Percentiles rank a stretch among this genome's conserved stretches.
Evolutionary conservation across 2,797 vertebrate genomes (phyloP).

Genomic region (Anguilla anguilla): DNA sequence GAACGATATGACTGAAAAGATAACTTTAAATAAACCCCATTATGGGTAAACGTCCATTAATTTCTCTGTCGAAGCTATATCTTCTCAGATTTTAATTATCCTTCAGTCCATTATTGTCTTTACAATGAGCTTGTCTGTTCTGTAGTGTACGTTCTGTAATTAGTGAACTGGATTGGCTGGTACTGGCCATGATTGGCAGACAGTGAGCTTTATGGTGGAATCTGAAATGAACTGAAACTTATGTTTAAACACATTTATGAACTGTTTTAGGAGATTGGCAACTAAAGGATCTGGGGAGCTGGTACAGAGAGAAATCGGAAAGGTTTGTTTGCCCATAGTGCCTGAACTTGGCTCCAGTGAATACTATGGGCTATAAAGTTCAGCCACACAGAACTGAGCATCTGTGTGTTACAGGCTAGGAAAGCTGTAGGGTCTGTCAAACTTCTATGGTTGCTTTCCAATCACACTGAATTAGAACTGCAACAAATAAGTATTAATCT

Average conservation of each 20-base stretch:
- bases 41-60: slow-evolving; percentile 23
- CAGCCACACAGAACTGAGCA: too few species aligned
- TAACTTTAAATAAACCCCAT: slow-evolving; percentile 31
- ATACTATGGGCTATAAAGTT: too few species aligned
- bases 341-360: too few species aligned
- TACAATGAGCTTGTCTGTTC: background rate
- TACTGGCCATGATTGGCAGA: background rate
- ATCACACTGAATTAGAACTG: background rate
- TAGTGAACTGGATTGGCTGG: background rate
- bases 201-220: background rate
- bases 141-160: slow-evolving; percentile 8
- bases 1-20: slow-evolving; percentile 15
- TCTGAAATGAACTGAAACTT: background rate
- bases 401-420: too few species aligned
- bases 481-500: background rate
- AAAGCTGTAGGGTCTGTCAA: too few species aligned
- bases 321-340: too few species aligned
- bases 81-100: slow-evolving; percentile 23
- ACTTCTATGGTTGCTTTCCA: background rate
- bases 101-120: slow-evolving; percentile 24
- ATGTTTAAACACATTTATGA: too few species aligned
- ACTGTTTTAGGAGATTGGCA: too few species aligned
- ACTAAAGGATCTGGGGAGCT: too few species aligned
- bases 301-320: too few species aligned
- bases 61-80: slow-evolving; percentile 18